Evolutionary conservation across 2,888 invertebrate species (phyloP), one percentile per base, ranked within the genome.

Genomic region (Netelia virgata): DNA sequence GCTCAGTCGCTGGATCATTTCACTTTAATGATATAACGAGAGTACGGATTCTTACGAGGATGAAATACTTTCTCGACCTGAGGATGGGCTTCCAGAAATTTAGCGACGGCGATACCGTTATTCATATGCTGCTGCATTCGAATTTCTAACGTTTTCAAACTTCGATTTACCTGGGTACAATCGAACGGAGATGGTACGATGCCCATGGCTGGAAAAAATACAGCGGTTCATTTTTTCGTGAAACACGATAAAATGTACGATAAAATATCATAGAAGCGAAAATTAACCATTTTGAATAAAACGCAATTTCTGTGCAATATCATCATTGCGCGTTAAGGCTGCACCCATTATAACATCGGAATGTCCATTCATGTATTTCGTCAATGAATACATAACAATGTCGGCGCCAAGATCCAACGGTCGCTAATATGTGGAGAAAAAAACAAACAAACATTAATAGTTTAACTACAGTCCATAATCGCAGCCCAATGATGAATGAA

Each of bases 341-440:
- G 97, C 97, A 1, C 99, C 99, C 99, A 99, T 99, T 6, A 99
- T 96, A 20, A 98, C 97, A 94, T 99, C 99, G 0, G 98, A 97
- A 94, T 99, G 99, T 0, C 99, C 99, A 94, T 99, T 99, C 96
- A 99, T 97, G 92, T 99, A 99, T 94, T 99, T 99, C 0, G 99
- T 98, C 76, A 99, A 91, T 0, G 99, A 99, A 94, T 99, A 98
- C 89, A 98, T 94, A 1, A 97, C 97, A 76, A 99, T 94, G 93
- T 99, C 99, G 1, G 98, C 99, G 0, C 99, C 99, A 50, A 98
- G 95, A 28, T 96, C 96, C 76, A 99, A 94, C 0, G 99, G 99
- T 82, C 96, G 95, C 96, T 99, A 78, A 23, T 3, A 2, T 1
- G n/a, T 23, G 11, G 69, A 43, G 0, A 41, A 53, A 55, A 47